A percentile compares a stretch with the other conserved stretches of the same genome.
Evolutionary conservation across 2,797 vertebrate species (phyloP).

Genomic region (Mus caroli): DNA sequence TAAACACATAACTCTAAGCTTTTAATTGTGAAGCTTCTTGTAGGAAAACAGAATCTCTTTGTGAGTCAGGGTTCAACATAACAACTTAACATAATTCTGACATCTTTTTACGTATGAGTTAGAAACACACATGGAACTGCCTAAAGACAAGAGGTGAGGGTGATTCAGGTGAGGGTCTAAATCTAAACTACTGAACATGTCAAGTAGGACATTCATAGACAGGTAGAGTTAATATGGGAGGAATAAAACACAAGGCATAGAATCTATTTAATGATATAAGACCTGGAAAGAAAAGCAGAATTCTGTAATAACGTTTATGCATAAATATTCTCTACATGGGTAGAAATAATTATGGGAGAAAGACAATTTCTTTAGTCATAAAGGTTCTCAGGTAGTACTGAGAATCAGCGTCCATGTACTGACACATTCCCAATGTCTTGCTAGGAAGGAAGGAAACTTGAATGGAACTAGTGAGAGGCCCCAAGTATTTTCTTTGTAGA

Average conservation of each 20-base stretch:
- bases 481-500: neutral
- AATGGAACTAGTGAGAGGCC: neutral
- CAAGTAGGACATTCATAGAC: neutral
- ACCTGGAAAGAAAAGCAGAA: neutral
- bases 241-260: neutral
- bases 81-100: neutral
- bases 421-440: neutral
- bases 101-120: neutral
- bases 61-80: neutral
- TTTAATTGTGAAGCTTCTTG: neutral
- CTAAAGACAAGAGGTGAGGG: neutral
- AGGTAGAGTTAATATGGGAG: neutral
- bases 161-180: neutral
- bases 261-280: neutral
- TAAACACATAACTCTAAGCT: neutral
- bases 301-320: neutral
- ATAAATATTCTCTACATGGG: neutral
- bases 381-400: neutral
- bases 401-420: neutral
- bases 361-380: slow-evolving; percentile 15
- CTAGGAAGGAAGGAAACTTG: neutral
- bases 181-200: neutral
- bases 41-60: neutral
- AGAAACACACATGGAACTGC: neutral
- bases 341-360: neutral